A percentile compares a stretch with the other conserved stretches of the same genome.
These are phyloP conservation scores for Semotilus atromaculatus DNA, from an alignment of 2,797 vertebrate genomes.

Conservation along the genomic window DNA sequence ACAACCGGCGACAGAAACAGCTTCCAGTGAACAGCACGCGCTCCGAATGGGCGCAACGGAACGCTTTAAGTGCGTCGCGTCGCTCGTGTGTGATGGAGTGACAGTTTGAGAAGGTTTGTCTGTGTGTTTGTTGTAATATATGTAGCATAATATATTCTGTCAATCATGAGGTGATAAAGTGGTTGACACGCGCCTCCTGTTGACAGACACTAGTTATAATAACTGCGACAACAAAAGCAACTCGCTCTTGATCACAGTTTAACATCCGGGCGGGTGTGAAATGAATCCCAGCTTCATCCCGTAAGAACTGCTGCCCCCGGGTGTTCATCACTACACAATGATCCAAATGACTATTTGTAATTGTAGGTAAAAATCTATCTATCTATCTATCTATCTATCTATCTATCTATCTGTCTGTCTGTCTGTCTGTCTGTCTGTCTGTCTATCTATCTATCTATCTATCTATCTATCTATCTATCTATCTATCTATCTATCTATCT, in stretches of 20 bases:
- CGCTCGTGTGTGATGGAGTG: constrained; percentile 78
- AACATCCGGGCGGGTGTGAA: not conserved
- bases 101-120: constrained; percentile 78
- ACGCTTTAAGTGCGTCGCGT: not conserved
- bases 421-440: not conserved
- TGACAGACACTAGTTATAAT: constrained; percentile 48
- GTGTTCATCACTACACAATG: constrained; percentile 66
- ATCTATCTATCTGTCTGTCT: rapidly evolving
- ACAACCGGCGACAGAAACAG: not conserved
- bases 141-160: constrained; percentile 38
- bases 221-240: not conserved
- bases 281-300: not conserved
- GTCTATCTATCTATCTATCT: not conserved
- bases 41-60: not conserved
- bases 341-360: not conserved
- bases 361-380: not conserved
- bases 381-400: rapidly evolving
- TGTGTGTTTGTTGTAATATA: constrained; percentile 59
- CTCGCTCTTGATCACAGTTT: not conserved
- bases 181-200: constrained; percentile 65
- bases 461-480: not conserved
- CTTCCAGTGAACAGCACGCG: not conserved
- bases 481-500: rapidly evolving
- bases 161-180: constrained; percentile 26
- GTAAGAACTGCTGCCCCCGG: constrained; percentile 76